A percentile compares a stretch with the other conserved stretches of the same genome.
These are phyloP conservation scores for Pelosia muscerda DNA, from an alignment of 2,888 invertebrate species.

Conservation along the genomic window DNA sequence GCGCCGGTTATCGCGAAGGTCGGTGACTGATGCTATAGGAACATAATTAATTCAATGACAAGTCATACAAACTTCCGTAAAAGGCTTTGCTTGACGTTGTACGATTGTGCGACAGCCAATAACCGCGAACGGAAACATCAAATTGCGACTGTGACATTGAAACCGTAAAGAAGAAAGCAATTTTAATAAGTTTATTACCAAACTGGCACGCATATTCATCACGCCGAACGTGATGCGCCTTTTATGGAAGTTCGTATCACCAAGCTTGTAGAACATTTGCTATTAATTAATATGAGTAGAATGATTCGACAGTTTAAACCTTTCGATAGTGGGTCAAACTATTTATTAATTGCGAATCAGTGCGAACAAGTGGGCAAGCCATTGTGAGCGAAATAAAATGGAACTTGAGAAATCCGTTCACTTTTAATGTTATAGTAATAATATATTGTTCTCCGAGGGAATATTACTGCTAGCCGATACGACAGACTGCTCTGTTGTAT, in stretches of 20 bases:
- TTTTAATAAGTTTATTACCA: conserved; percentile 66
- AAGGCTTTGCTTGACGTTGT: conserved; percentile 52
- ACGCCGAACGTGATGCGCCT: conserved; percentile 46
- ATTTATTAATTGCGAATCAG: conserved; percentile 83
- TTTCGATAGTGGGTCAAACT: conserved; percentile 77
- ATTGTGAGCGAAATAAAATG: conserved; percentile 79
- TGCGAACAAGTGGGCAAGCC: conserved; percentile 76
- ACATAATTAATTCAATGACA: conserved; percentile 65
- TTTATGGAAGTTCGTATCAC: conserved; percentile 38
- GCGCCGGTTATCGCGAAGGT: conserved; percentile 46
- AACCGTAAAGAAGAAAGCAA: conserved; percentile 71
- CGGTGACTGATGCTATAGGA: conserved; percentile 46
- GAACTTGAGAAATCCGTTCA: conserved; percentile 80
- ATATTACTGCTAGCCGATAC: conserved; percentile 14
- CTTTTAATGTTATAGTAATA: conserved; percentile 70
- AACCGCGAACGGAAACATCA: conserved; percentile 51
- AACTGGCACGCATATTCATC: conserved; percentile 68
- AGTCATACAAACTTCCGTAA: conserved; percentile 57
- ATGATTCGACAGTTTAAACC: conserved; percentile 75
- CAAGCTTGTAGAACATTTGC: conserved; percentile 65
- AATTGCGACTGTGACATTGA: conserved; percentile 62
- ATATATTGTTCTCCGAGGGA: conserved; percentile 42
- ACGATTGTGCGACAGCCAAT: conserved; percentile 31
- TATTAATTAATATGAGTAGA: conserved; percentile 75
- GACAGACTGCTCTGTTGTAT: conserved; percentile 5